Conservation (phyloP, 1,140 invertebrate genomes). For the Magallana ariakensis region DNA sequence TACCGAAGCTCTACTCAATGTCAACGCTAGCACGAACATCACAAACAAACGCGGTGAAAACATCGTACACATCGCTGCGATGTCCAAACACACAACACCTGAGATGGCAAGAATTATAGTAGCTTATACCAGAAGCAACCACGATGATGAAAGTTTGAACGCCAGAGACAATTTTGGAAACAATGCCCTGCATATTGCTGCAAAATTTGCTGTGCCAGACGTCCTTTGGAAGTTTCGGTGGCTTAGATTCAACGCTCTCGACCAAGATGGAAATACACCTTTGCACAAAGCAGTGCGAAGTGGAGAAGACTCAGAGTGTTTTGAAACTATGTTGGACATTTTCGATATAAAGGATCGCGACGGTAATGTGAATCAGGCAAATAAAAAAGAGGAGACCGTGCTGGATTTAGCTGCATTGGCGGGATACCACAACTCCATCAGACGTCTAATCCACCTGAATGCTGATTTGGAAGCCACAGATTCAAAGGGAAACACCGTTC, state of each 20-base stretch:
- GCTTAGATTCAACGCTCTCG: slow-evolving; percentile 68
- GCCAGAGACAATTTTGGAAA: slow-evolving; percentile 70
- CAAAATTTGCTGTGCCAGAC: slow-evolving; percentile 69
- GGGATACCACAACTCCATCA: slow-evolving; percentile 59
- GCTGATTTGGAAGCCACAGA: slow-evolving; percentile 67
- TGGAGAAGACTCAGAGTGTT: slow-evolving; percentile 68
- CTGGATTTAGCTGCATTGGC: slow-evolving; percentile 69
- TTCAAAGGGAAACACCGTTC: slow-evolving; percentile 66
- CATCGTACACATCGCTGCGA: slow-evolving; percentile 70
- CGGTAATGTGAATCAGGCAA: slow-evolving; percentile 71
- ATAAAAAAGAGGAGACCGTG: slow-evolving; percentile 62
- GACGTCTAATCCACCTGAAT: slow-evolving; percentile 61
- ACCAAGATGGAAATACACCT: slow-evolving; percentile 66
- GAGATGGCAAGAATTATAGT: slow-evolving; percentile 66
- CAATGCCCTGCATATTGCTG: slow-evolving; percentile 74
- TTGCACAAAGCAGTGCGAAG: slow-evolving; percentile 62
- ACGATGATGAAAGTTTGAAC: slow-evolving; percentile 73
- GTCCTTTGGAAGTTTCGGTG: slow-evolving; percentile 72
- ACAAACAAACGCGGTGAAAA: slow-evolving; percentile 72
- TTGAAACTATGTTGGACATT: slow-evolving; percentile 73
- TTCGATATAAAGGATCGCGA: slow-evolving; percentile 73
- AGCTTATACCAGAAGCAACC: slow-evolving; percentile 71
- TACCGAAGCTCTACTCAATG: slow-evolving; percentile 68
- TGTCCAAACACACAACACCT: slow-evolving; percentile 64
- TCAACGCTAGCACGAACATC: slow-evolving; percentile 69